Conservation (phyloP, 2,888 invertebrate genomes). For the Onthophagus sagittarius region DNA sequence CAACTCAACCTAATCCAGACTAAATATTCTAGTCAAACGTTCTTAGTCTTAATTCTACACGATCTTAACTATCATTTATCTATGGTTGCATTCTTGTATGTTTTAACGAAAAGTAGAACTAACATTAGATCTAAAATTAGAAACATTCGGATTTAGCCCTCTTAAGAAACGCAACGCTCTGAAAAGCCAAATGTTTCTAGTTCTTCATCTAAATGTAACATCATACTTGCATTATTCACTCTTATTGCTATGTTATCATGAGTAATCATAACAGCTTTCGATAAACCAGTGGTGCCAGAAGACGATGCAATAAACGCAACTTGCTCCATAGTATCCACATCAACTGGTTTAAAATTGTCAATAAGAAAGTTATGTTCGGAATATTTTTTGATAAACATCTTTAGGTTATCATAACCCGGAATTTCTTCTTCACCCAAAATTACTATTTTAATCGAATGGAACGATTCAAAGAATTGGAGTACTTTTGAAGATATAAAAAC, state of each 20-base stretch:
- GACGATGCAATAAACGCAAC: constrained; percentile 67
- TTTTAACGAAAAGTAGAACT: too few relatives aligned
- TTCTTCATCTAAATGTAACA: too few relatives aligned
- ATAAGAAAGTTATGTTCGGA: constrained; percentile 44
- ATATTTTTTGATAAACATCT: constrained; percentile 8
- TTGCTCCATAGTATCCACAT: constrained; percentile 52
- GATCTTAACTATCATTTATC: too few relatives aligned
- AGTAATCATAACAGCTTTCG: constrained; percentile 46
- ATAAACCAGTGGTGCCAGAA: constrained; percentile 62
- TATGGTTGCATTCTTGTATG: too few relatives aligned
- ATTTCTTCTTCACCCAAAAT: constrained; percentile 52
- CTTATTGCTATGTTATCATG: constrained; percentile 44
- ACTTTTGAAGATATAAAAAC: constrained; percentile 33
- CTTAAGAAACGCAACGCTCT: too few relatives aligned
- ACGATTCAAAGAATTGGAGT: too few relatives aligned
- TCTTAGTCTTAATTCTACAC: too few relatives aligned
- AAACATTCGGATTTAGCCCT: too few relatives aligned
- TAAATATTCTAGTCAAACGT: too few relatives aligned
- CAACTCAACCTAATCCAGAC: too few relatives aligned
- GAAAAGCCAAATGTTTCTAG: too few relatives aligned
- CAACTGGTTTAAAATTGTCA: constrained; percentile 44
- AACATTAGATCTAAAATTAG: too few relatives aligned
- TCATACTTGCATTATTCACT: constrained; percentile 13
- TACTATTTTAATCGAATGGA: constrained; percentile 48
- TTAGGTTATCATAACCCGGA: constrained; percentile 53